Base-by-base conservation (phyloP, 2,113 vertebrate species). In the Tringa solitaria region DNA sequence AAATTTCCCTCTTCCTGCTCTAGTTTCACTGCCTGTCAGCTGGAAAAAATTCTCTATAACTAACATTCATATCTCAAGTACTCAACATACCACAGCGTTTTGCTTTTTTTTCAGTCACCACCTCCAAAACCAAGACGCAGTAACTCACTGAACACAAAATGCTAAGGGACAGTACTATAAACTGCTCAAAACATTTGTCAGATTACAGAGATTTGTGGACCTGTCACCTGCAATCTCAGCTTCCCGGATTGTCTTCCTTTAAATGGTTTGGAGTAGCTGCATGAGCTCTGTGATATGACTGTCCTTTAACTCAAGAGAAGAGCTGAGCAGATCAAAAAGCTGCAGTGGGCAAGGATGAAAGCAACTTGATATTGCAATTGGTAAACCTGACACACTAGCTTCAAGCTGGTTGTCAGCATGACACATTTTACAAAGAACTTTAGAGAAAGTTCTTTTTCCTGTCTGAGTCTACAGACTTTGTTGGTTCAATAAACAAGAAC, bases 61-160 rank as follows among this genome's bases (percentile, higher is more conserved):
- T 3, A 35, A 39, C 26, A 22, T 45, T 72, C 15, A 19, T 1
- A 1, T 46, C 50, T 93, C 68, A 80, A 84, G 28, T 15, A 48
- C 35, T 77, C 65, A 78, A 51, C 0, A 3, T 8, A 17, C 48
- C 69, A 56, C 5, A 84, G n/a, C 0, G 0, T 26, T 77, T 60
- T 46, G 27, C 1, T 2, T 37, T 73, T 73, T 56, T 45, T 80
- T 33, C 14, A 89, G 64, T 59, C 27, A n/a, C 35, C 28, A 8
- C 9, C 14, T 84, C 56, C 60, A 74, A 15, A 82, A n/a, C 20
- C 13, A 56, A 94, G 64, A 75, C 22, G 46, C 37, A 77, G n/a
- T 39, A 75, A 84, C 18, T 82, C 28, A 9, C 23, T 46, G 21
- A 53, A 77, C 21, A n/a, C n/a, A n/a, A n/a, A n/a, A n/a, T n/a